phyloP scores from a whole-genome alignment of 2,797 vertebrate genomes.

The Phataginus tetradactyla region DNA sequence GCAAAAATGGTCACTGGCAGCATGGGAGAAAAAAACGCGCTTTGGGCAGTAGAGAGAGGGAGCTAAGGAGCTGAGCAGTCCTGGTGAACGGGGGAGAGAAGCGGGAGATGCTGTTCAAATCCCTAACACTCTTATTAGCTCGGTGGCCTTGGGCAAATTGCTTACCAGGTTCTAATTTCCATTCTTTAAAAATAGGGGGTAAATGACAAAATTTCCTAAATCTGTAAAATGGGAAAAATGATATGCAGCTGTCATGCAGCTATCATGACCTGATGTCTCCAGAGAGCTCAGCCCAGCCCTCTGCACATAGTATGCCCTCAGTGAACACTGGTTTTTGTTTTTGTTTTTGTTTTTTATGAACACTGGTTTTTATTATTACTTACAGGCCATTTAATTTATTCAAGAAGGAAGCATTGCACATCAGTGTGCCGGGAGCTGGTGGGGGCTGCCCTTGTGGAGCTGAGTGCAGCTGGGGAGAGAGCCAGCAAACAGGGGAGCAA shows the following conservation, averaged over 20 bases:
- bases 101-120: background rate
- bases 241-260: accelerated
- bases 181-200: background rate
- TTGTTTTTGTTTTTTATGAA: too few relatives aligned
- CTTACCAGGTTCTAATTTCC: background rate
- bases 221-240: background rate
- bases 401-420: background rate
- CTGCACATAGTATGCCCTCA: background rate
- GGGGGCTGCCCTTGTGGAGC: background rate
- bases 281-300: accelerated
- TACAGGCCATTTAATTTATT: background rate
- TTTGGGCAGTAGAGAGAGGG: background rate
- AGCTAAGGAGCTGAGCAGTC: background rate
- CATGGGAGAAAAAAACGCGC: background rate
- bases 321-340: background rate
- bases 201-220: background rate
- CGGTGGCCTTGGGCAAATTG: background rate
- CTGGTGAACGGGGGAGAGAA: background rate
- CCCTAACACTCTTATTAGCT: background rate
- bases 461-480: background rate
- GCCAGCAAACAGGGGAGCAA: background rate
- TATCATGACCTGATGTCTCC: accelerated
- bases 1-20: background rate
- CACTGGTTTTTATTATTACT: background rate
- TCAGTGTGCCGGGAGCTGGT: background rate